A percentile compares a stretch with the other conserved stretches of the same genome.
Evolutionary conservation across 2,888 invertebrate genomes (phyloP).

Genomic region (Polymixis flavicincta): DNA sequence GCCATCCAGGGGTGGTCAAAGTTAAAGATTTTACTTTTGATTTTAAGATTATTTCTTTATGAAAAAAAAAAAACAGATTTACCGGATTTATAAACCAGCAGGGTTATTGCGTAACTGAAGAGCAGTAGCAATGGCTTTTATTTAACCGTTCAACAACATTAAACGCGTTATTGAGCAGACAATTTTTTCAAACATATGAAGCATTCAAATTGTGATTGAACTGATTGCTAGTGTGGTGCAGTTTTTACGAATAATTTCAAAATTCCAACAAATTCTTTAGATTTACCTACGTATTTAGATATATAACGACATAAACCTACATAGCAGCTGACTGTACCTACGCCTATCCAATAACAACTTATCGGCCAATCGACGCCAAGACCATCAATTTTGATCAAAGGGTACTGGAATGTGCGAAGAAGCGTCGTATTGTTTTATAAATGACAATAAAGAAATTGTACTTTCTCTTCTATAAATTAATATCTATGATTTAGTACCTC

Average conservation of each 20-base stretch:
- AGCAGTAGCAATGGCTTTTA: too few species aligned
- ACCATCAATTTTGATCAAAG: conserved; percentile 47
- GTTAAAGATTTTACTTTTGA: background rate
- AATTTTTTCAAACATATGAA: too few species aligned
- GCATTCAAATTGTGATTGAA: too few species aligned
- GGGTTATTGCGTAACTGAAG: too few species aligned
- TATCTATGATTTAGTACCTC: conserved; percentile 25
- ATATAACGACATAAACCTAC: too few species aligned
- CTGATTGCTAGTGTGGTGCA: too few species aligned
- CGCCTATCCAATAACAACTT: conserved; percentile 19
- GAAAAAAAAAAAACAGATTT: background rate
- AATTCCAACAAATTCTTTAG: background rate
- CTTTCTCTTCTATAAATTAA: conserved; percentile 55
- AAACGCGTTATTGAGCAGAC: too few species aligned
- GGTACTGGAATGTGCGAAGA: conserved; percentile 46
- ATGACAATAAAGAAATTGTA: conserved; percentile 39
- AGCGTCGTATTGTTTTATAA: conserved; percentile 51
- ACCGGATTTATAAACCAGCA: background rate
- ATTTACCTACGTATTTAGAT: too few species aligned
- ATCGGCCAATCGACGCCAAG: conserved; percentile 23
- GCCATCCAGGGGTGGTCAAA: too few species aligned
- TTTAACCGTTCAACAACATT: too few species aligned
- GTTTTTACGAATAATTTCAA: background rate
- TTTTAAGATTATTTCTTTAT: background rate
- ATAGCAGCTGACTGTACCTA: conserved; percentile 23